These are phyloP conservation scores for Lepidochitona cinerea DNA, from an alignment of 2,888 invertebrate species.

Conservation along the genomic window DNA sequence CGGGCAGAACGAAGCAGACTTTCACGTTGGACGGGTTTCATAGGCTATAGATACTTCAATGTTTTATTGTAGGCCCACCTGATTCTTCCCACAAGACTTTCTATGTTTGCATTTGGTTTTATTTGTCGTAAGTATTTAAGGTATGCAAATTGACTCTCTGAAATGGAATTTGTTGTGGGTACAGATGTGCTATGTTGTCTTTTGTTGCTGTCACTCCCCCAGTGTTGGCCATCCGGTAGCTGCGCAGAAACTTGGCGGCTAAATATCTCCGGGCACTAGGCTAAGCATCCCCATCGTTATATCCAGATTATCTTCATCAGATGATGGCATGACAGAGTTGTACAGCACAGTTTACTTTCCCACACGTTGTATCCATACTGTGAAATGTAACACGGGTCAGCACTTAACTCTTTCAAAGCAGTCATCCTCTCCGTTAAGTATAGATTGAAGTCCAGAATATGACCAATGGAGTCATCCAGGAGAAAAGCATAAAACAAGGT, in stretches of 20 bases:
- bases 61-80: background rate
- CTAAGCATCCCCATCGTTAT: background rate
- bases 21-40: background rate
- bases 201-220: background rate
- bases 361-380: background rate
- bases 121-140: background rate
- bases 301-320: background rate
- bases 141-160: background rate
- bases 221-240: background rate
- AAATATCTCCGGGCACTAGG: background rate
- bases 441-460: background rate
- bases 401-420: background rate
- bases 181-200: background rate
- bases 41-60: background rate
- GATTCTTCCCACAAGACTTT: background rate
- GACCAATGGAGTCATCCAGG: background rate
- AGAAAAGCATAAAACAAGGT: background rate
- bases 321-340: background rate
- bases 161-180: background rate
- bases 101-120: background rate
- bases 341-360: background rate
- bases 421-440: background rate
- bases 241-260: background rate
- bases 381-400: background rate
- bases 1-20: background rate